Conservation (phyloP, 2,888 invertebrate species). For the Drosophila differens region DNA sequence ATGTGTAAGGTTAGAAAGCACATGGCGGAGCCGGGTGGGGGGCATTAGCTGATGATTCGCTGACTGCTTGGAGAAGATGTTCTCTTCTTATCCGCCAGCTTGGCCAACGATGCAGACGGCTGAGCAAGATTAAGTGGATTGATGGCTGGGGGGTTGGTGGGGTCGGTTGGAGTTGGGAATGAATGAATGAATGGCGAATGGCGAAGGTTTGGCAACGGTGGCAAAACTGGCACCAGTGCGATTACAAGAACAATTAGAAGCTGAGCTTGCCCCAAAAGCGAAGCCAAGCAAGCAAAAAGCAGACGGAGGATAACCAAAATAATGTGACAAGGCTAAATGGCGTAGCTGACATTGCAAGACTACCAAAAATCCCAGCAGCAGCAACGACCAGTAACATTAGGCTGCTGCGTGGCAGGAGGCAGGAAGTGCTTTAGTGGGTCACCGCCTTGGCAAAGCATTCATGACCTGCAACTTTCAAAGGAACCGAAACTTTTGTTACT, state of each 20-base stretch:
- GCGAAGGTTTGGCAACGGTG: slow-evolving; percentile 60
- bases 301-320: slow-evolving; percentile 73
- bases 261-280: slow-evolving; percentile 17
- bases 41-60: slow-evolving; percentile 65
- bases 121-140: slow-evolving; percentile 19
- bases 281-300: slow-evolving; percentile 19
- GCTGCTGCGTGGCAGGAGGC: neutral
- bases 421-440: slow-evolving; percentile 10
- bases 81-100: neutral
- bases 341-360: slow-evolving; percentile 74
- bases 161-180: slow-evolving; percentile 44
- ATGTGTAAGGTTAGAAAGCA: slow-evolving; percentile 27
- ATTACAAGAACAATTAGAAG: slow-evolving; percentile 77
- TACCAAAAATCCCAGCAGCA: slow-evolving; percentile 27
- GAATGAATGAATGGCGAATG: slow-evolving; percentile 56
- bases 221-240: slow-evolving; percentile 54
- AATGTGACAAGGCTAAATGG: slow-evolving; percentile 80
- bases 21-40: slow-evolving; percentile 6
- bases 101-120: slow-evolving; percentile 26
- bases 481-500: slow-evolving; percentile 66
- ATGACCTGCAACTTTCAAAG: slow-evolving; percentile 45
- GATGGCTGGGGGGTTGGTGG: neutral
- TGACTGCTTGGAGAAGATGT: slow-evolving; percentile 23
- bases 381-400: slow-evolving; percentile 8
- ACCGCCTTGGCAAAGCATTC: slow-evolving; percentile 39